These are phyloP conservation scores for Sarcophaga variegata DNA, from an alignment of 2,888 invertebrate species.

Conservation along the genomic window DNA sequence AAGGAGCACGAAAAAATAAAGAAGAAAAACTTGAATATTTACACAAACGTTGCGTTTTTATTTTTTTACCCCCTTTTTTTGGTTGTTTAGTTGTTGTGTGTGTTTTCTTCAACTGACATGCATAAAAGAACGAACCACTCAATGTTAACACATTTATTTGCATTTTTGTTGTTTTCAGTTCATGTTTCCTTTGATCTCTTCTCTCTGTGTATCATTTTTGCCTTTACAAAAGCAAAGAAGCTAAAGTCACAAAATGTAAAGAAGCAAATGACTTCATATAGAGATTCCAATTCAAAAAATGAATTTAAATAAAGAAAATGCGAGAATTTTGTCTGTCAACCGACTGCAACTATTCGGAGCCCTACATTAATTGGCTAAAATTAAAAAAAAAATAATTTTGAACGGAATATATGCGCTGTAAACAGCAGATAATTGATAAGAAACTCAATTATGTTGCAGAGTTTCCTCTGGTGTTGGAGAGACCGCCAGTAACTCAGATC, in stretches of 20 bases:
- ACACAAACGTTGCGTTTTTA: conserved; percentile 58
- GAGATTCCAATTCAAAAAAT: conserved; percentile 10
- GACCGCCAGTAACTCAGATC: too few species aligned
- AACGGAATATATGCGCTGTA: too few species aligned
- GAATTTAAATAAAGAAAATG: background rate
- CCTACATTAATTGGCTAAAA: background rate
- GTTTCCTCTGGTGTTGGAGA: too few species aligned
- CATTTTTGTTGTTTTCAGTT: conserved; percentile 70
- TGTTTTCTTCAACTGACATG: conserved; percentile 46
- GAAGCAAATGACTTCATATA: conserved; percentile 35
- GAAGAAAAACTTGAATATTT: conserved; percentile 51
- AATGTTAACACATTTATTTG: conserved; percentile 75
- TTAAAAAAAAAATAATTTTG: background rate
- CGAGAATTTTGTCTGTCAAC: background rate
- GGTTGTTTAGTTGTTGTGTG: conserved; percentile 17
- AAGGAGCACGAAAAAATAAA: conserved; percentile 57
- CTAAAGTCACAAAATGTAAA: background rate
- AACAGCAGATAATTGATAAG: too few species aligned
- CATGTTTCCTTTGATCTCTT: conserved; percentile 54
- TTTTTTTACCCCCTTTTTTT: conserved; percentile 23
- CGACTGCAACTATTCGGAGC: background rate
- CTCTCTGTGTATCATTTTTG: conserved; percentile 21
- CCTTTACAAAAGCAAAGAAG: background rate
- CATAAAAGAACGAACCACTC: conserved; percentile 67
- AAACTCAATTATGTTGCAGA: too few species aligned